Conservation (phyloP, 2,888 invertebrate genomes). For the Desoria tigrina region DNA sequence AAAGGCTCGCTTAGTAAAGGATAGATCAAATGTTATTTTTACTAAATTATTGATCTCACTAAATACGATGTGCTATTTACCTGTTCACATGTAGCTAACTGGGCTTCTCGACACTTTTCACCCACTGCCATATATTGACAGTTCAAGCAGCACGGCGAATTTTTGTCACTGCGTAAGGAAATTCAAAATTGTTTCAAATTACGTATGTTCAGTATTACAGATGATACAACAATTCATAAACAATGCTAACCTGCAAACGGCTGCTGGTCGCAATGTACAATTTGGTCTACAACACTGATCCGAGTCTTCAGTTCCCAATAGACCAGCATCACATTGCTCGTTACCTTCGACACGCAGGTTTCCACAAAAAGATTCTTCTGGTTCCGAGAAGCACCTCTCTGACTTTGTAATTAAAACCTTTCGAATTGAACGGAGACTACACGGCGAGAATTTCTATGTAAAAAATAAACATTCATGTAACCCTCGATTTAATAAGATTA, state of each 20-base stretch:
- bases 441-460: conserved; percentile 87
- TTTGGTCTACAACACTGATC: conserved; percentile 92
- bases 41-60: too few relatives aligned
- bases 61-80: too few relatives aligned
- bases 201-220: too few relatives aligned
- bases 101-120: conserved; percentile 76
- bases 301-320: conserved; percentile 88
- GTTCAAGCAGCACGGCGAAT: conserved; percentile 90
- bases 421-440: conserved; percentile 86
- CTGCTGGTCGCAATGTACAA: conserved; percentile 83
- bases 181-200: conserved; percentile 23
- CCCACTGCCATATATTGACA: conserved; percentile 68
- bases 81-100: conserved; percentile 78
- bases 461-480: conserved; percentile 11
- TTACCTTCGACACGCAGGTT: conserved; percentile 92
- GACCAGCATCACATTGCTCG: conserved; percentile 94
- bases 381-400: conserved; percentile 86
- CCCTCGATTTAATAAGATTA: not conserved
- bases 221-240: not conserved
- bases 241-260: conserved; percentile 75
- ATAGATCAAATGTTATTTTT: not conserved
- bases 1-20: too few relatives aligned
- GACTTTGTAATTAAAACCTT: conserved; percentile 92
- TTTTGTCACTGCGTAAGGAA: conserved; percentile 79
- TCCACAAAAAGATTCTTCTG: conserved; percentile 93